Base-by-base conservation (phyloP, 2,113 vertebrate species). In the Rhea pennata region DNA sequence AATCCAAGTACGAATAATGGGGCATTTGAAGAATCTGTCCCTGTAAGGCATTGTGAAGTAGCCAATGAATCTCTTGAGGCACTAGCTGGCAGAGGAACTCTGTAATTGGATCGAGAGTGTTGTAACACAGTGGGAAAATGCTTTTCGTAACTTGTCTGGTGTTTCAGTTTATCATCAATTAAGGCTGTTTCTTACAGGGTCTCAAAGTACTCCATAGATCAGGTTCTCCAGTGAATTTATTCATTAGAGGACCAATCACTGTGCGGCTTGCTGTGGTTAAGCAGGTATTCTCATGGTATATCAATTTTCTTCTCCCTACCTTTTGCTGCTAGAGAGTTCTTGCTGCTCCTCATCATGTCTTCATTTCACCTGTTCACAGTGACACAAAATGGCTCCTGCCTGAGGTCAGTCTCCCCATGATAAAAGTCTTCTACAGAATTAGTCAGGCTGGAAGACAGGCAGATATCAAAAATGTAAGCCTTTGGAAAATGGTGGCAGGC, bases 341-440 rank as follows among this genome's bases (percentile, higher is more conserved):
- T 50, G 14, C 84, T 56, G 80, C 36, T 71, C 74, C n/a, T 56
- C 27, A 56, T 77, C 11, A 0, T 83, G 87, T 93, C 78, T 93
- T 95, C 87, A 53, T 91, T 95, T 90, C 92, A 75, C 14, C 56
- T 77, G 74, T 83, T 96, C 87, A 48, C 58, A 39, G 89, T 95
- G 93, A 93, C 91, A 95, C 89, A 87, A 92, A 92, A 92, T 94
- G 82, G 87, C 95, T 93, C 42, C 92, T 95, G 92, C 93, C 91
- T 67, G 46, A 91, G 91, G 96, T 95, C 94, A 94, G 33, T 95
- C 92, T 94, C 16, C 72, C 64, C 69, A 29, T 94, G 96, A 96
- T 96, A 80, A 95, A 95, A 96, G 91, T 80, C 81, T 77, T 89
- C 77, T 51, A 13, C 3, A 39, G 91, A 95, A 96, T 89, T 64